Evolutionary conservation across 2,888 invertebrate species (phyloP).

Genomic region (Epinotia demarniana): DNA sequence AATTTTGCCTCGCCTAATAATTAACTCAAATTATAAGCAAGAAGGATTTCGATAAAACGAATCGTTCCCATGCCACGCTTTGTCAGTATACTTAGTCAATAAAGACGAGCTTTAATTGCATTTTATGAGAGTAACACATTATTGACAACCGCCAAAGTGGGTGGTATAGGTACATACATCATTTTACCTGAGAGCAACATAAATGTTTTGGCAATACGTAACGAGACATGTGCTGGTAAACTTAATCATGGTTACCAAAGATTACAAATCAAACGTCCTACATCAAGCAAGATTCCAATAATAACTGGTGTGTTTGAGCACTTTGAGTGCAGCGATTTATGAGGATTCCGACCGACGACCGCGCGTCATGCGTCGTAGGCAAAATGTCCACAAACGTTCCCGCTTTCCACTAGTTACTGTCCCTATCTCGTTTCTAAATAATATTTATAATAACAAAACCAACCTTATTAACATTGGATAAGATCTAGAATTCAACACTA

Average conservation of each 20-base stretch:
- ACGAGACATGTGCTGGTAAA: constrained; percentile 6
- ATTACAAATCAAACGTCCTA: constrained; percentile 56
- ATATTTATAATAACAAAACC: background rate
- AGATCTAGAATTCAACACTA: constrained; percentile 1
- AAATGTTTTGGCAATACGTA: background rate
- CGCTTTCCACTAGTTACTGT: constrained; percentile 14
- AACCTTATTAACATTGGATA: background rate
- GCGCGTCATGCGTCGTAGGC: constrained; percentile 47
- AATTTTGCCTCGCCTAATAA: background rate
- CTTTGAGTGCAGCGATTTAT: constrained; percentile 55
- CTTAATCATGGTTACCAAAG: constrained; percentile 47
- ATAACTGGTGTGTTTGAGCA: constrained; percentile 57
- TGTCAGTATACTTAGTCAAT: too few relatives aligned
- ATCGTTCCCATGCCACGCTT: too few relatives aligned
- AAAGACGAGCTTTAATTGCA: too few relatives aligned
- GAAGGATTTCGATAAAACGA: background rate
- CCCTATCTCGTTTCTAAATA: background rate
- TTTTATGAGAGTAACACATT: too few relatives aligned
- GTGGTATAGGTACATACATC: too few relatives aligned
- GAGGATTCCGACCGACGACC: constrained; percentile 53
- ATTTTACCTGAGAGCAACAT: too few relatives aligned
- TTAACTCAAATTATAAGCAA: background rate
- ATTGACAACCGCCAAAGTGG: too few relatives aligned
- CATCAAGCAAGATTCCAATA: constrained; percentile 63
- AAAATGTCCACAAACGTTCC: constrained; percentile 51